These are phyloP conservation scores for Atlantisia rogersi DNA, from an alignment of 2,113 vertebrate genomes.

Conservation along the genomic window DNA sequence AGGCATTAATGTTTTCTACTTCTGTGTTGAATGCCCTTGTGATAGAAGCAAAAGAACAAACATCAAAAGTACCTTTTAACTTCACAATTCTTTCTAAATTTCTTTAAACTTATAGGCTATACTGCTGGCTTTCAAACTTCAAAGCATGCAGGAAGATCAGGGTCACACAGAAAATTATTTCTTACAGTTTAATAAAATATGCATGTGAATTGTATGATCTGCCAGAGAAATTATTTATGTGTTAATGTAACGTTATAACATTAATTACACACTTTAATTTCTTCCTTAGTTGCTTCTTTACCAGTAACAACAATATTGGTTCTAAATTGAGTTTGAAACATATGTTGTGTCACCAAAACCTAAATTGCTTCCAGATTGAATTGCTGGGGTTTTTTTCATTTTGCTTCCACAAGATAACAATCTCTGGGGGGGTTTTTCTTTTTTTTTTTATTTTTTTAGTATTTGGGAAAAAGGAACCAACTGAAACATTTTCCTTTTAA, in stretches of 20 bases:
- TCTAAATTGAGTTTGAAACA: constrained; percentile 6
- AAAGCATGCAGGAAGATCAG: constrained; percentile 78
- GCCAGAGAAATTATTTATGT: constrained; percentile 80
- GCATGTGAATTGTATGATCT: constrained; percentile 78
- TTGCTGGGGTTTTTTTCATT: neutral
- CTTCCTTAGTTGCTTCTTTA: constrained; percentile 17
- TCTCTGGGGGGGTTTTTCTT: too few species aligned
- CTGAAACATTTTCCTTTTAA: neutral
- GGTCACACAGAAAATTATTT: constrained; percentile 80
- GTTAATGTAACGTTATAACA: constrained; percentile 76
- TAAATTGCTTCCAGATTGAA: neutral
- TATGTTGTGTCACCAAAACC: neutral
- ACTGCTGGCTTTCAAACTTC: constrained; percentile 81
- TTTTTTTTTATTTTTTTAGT: neutral
- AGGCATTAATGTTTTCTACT: constrained; percentile 75
- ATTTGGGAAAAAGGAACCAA: neutral
- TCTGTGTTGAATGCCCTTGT: constrained; percentile 78
- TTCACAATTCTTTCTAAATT: constrained; percentile 82
- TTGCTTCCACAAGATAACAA: neutral
- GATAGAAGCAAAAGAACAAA: constrained; percentile 80
- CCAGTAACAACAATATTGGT: neutral
- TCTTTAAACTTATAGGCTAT: constrained; percentile 85
- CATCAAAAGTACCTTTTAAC: constrained; percentile 87
- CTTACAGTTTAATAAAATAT: constrained; percentile 82
- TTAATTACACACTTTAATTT: constrained; percentile 74